Conservation (phyloP, 2,113 vertebrate species). For the Semnornis frantzii region DNA sequence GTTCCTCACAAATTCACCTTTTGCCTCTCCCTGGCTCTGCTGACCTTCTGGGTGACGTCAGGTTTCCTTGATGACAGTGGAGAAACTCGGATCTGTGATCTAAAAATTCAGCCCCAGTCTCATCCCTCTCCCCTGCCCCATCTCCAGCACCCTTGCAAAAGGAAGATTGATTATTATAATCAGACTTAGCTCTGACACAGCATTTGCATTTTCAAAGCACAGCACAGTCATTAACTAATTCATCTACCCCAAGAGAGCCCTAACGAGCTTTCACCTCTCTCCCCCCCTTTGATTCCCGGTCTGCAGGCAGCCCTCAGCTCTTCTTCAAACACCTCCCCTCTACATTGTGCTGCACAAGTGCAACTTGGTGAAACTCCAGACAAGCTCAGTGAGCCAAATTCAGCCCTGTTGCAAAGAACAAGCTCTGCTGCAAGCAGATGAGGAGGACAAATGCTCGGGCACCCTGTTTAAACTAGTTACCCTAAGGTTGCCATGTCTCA, state of each 20-base stretch:
- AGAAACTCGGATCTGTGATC: neutral
- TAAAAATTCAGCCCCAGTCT: slow-evolving; percentile 35
- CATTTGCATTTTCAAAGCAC: slow-evolving; percentile 70
- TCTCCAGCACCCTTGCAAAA: slow-evolving; percentile 42
- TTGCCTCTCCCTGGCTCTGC: neutral
- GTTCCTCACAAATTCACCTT: neutral
- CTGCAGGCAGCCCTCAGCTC: neutral
- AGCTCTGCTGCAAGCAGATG: neutral
- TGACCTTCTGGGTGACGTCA: neutral
- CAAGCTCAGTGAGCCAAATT: neutral
- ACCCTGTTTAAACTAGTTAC: neutral
- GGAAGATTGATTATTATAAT: slow-evolving; percentile 67
- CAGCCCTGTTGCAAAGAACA: neutral
- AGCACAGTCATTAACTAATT: slow-evolving; percentile 64
- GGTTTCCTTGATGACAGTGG: neutral
- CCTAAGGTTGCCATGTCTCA: neutral
- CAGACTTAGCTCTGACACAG: slow-evolving; percentile 56
- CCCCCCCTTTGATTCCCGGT: slow-evolving; percentile 40
- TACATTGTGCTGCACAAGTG: neutral
- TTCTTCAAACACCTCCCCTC: neutral
- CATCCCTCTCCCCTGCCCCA: neutral
- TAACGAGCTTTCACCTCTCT: slow-evolving; percentile 54
- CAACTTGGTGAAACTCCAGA: slow-evolving; percentile 3
- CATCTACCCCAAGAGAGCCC: slow-evolving; percentile 51
- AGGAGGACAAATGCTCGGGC: neutral